A percentile compares a stretch with the other conserved stretches of the same genome.
These are phyloP conservation scores for Poecilia wingei DNA, from an alignment of 2,797 vertebrate genomes.

Conservation along the genomic window DNA sequence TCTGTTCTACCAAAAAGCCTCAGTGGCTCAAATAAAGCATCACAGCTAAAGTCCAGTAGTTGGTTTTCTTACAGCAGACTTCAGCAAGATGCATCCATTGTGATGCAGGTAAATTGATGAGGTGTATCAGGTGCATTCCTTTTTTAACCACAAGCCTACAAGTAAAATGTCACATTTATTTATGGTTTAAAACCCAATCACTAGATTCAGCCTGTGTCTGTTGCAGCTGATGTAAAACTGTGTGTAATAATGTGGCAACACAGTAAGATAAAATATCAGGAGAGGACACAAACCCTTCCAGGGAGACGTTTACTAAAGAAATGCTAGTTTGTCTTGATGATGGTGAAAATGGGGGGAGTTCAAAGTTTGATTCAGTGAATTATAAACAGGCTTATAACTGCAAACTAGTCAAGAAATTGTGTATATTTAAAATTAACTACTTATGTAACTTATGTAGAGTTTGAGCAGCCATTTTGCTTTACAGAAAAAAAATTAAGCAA, in stretches of 20 bases:
- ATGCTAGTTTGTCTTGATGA: too few species aligned
- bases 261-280: conserved; percentile 1
- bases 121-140: neutral
- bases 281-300: conserved; percentile 40
- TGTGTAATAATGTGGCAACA: neutral
- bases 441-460: too few species aligned
- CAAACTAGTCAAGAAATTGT: conserved; percentile 37
- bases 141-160: neutral
- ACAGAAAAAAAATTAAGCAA: neutral
- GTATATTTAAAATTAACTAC: conserved; percentile 25
- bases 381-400: conserved; percentile 39
- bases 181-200: neutral
- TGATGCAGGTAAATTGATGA: neutral
- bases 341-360: too few species aligned
- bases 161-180: neutral
- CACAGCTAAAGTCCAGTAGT: neutral
- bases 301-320: conserved; percentile 43
- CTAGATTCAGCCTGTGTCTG: neutral
- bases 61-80: neutral
- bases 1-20: neutral
- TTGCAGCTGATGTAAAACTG: neutral
- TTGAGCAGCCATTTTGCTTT: neutral
- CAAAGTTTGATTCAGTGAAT: conserved; percentile 30
- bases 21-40: neutral
- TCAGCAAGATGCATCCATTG: neutral